Base-by-base conservation (phyloP, 2,888 invertebrate species). In the Gastrophysa polygoni region DNA sequence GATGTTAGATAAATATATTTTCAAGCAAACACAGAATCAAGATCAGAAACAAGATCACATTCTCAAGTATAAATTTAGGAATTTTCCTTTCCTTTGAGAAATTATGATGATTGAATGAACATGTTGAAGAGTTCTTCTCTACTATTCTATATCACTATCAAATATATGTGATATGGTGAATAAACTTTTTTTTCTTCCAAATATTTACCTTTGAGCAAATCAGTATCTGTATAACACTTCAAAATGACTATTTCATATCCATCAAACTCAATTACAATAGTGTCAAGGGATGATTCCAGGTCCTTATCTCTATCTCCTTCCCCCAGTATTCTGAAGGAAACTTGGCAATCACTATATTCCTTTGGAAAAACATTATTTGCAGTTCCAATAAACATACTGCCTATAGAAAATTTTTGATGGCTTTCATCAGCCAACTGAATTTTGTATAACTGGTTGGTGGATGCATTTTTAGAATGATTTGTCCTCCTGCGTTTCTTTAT, bases 281-380 rank as follows among this genome's bases (percentile, higher is more conserved):
- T 57, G 52, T 71, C 62, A n/a, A 65, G 47, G 44, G 38, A 38
- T 38, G 38, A 38, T 38, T 38, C 14, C 10, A 32, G 4, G 10
- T 64, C 64, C 11, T 68, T 64, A 28, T 68, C 58, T 24, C 68
- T 61, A 58, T 28, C n/a, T 10, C 67, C 64, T 10, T 68, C 63
- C 29, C 63, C 56, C 18, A 46, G 32, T 43, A 44, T 20, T 48
- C 69, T 64, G 57, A 73, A 71, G 38, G 64, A 61, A 16, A 76
- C 67, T 64, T 68, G 75, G 62, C 77, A 77, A 20, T 64, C 66
- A 16, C 60, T 57, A 69, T 75, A 77, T 16, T 63, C 57, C 8
- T 67, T 61, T 6, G 80, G 79, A 21, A 78, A 62, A 49, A 71
- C 57, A 64, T 77, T 78, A 58, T 63, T 69, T 28, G 75, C 76